These are phyloP conservation scores for Osmerus mordax DNA, from an alignment of 2,113 vertebrate genomes.

Conservation along the genomic window DNA sequence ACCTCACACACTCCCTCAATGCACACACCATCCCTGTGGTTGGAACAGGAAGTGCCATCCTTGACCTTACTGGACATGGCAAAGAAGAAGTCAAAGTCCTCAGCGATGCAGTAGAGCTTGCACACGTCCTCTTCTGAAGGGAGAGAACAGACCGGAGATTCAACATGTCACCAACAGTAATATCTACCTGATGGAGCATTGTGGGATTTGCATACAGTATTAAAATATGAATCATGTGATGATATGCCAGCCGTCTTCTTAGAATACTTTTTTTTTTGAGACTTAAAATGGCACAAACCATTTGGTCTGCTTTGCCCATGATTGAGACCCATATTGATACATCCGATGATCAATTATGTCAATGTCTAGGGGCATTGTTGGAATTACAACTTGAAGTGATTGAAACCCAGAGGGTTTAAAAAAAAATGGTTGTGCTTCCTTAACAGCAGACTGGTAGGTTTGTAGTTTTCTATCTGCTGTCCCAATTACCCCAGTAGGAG, in stretches of 20 bases:
- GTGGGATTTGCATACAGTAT: not conserved
- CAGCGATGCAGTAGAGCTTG: slow-evolving; percentile 98
- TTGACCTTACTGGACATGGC: slow-evolving; percentile 97
- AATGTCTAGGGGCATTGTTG: no score
- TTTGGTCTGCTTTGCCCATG: no score
- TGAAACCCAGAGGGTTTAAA: no score
- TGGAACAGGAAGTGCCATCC: slow-evolving; percentile 89
- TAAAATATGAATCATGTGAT: not conserved
- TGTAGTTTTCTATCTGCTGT: slow-evolving; percentile 2
- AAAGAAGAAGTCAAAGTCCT: slow-evolving; percentile 98
- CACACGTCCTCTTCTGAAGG: slow-evolving; percentile 89
- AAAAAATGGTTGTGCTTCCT: no score
- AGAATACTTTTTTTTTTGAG: no score
- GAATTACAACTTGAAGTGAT: no score
- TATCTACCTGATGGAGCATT: not conserved
- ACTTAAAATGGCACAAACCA: no score
- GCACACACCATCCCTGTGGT: slow-evolving; percentile 82
- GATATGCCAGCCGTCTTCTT: no score
- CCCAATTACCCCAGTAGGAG: not conserved
- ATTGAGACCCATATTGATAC: no score
- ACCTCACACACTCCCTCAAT: slow-evolving; percentile 96
- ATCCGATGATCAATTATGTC: no score
- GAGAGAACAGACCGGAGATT: not conserved
- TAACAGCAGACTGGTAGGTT: not conserved
- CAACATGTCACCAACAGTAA: no score